These are phyloP conservation scores for Melanostigma gelatinosum DNA, from an alignment of 2,113 vertebrate genomes.

Conservation along the genomic window DNA sequence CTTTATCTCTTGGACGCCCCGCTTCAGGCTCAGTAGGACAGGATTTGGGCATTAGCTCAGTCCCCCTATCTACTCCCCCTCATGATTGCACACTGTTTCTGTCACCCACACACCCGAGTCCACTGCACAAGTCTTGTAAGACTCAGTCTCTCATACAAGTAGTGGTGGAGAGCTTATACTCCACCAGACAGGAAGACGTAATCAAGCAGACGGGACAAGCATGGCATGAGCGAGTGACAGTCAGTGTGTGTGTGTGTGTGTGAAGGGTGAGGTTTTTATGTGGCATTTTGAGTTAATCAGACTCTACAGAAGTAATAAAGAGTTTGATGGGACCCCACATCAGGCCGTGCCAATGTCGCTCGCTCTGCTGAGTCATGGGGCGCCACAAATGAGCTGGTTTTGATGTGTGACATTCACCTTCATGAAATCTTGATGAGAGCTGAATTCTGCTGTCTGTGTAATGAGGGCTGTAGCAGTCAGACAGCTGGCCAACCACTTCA, in stretches of 20 bases:
- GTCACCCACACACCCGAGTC: slow-evolving; percentile 61
- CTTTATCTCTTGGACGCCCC: slow-evolving; percentile 69
- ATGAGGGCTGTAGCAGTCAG: slow-evolving; percentile 70
- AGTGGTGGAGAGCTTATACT: slow-evolving; percentile 47
- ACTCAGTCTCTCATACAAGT: slow-evolving; percentile 51
- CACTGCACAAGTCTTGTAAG: slow-evolving; percentile 51
- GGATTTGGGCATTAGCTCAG: slow-evolving; percentile 77
- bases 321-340: slow-evolving; percentile 37
- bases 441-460: slow-evolving; percentile 70
- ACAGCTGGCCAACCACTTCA: slow-evolving; percentile 70
- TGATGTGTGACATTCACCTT: slow-evolving; percentile 78
- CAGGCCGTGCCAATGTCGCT: slow-evolving; percentile 11
- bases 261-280: slow-evolving; percentile 14
- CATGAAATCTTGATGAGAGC: slow-evolving; percentile 78
- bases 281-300: slow-evolving; percentile 36
- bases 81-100: slow-evolving; percentile 72
- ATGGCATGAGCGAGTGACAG: slow-evolving; percentile 7
- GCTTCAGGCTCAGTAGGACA: slow-evolving; percentile 73
- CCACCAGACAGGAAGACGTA: slow-evolving; percentile 49
- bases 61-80: slow-evolving; percentile 69
- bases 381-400: slow-evolving; percentile 61
- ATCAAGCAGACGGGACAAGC: slow-evolving; percentile 33
- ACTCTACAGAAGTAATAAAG: slow-evolving; percentile 42
- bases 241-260: background rate
- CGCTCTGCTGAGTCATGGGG: slow-evolving; percentile 67